Base-by-base conservation (phyloP, 35 echinoderm and acorn worm genomes). In the Lytechinus pictus region DNA sequence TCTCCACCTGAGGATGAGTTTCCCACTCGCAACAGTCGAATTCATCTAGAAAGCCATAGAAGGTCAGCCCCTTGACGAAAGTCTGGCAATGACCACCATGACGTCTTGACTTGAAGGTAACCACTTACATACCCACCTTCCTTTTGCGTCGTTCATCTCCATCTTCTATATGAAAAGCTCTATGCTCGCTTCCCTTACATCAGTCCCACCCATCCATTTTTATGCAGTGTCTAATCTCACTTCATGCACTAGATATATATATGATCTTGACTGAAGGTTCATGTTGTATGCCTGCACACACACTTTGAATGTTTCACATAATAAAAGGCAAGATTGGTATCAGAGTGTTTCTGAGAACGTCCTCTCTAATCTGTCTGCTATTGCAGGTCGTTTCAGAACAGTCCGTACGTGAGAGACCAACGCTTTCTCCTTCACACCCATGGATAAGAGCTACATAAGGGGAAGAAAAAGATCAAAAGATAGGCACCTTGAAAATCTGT, bases 371-470 rank as follows among this genome's bases (percentile, higher is more conserved):
- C 97, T 93, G 57, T 95, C 95, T 14, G 98, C 98, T 33, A 99
- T 97, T 4, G 97, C 96, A 52, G 97, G 95, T 56, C 97, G 95
- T 86, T 96, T 99, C 91, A 99, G 91, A 51, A 94, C 95, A n/a
- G 94, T 94, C 66, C 92, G 89, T 5, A 97, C 92, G 61, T 99
- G 97, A 13, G 95, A 95, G 33, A 99, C 86, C 51, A 99, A 89
- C 33, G 97, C 98, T 91, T 96, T 96, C 90, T 99, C 98, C 87
- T 95, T 95, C 8, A 99, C 96, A 33, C 94, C 97, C 24, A 99
- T 97, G 51, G 97, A 87, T 9, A 97, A 89, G 12, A 99, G 58
- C 98, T 99, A 88, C 2, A 95, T 94, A 86, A 28, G 27, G 97
- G 95, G 94, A 2, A 61, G 52, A 94, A 52, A 66, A 71, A 95